These are phyloP conservation scores for Onychorhynchus coronatus DNA, from an alignment of 2,113 vertebrate genomes.

Conservation along the genomic window DNA sequence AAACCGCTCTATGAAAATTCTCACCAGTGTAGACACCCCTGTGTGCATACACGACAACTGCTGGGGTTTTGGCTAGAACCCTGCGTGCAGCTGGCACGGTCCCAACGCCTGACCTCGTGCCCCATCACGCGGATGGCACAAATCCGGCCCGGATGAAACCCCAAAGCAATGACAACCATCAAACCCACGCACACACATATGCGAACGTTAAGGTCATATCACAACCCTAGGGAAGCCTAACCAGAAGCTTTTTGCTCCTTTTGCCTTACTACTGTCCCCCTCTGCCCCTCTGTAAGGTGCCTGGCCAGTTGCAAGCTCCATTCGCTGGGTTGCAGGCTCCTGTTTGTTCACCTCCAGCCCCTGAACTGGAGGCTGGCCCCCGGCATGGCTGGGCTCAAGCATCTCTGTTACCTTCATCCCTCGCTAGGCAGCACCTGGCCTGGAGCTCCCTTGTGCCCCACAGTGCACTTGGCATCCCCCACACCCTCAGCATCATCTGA, in stretches of 20 bases:
- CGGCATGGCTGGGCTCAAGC: background rate
- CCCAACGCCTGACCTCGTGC: rapidly evolving
- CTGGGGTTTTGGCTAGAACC: background rate
- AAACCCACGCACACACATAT: background rate
- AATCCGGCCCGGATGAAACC: background rate
- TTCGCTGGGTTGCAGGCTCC: background rate
- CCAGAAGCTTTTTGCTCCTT: background rate
- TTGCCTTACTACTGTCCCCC: background rate
- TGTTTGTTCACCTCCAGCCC: background rate
- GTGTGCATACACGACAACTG: background rate
- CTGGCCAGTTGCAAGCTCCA: background rate
- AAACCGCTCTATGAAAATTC: background rate
- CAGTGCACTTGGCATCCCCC: too few species aligned
- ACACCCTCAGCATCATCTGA: background rate
- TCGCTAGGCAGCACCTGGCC: background rate
- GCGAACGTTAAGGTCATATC: background rate
- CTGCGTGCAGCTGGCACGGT: background rate
- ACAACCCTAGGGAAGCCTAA: background rate
- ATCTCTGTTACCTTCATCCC: background rate
- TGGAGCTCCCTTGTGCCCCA: background rate
- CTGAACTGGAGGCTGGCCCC: rapidly evolving
- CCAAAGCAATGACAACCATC: background rate
- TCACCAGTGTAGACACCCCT: background rate
- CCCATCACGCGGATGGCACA: background rate
- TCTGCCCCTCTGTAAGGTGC: background rate